Conservation (phyloP, 2,797 vertebrate species). For the Phaenicophaeus curvirostris region DNA sequence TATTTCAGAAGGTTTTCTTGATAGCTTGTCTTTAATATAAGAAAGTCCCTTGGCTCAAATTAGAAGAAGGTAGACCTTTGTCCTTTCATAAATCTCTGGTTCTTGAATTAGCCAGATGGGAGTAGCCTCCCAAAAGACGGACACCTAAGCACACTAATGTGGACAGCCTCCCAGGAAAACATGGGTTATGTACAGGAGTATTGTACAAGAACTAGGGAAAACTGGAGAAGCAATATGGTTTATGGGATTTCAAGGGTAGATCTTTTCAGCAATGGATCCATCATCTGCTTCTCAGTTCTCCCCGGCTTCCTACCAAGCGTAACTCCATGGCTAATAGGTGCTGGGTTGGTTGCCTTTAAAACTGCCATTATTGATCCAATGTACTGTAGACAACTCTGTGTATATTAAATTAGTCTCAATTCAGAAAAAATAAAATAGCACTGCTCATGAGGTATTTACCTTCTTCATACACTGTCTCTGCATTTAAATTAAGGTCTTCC, state of each 20-base stretch:
- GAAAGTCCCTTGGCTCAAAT: not conserved
- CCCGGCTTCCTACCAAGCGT: not conserved
- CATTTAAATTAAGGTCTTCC: not conserved
- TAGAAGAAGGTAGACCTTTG: not conserved
- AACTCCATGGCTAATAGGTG: not conserved
- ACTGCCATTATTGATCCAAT: not conserved
- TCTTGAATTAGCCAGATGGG: not conserved
- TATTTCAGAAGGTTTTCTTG: not conserved
- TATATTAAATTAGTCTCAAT: not conserved
- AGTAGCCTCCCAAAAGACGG: not conserved
- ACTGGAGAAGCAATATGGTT: not conserved
- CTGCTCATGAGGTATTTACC: not conserved
- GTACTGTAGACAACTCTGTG: not conserved
- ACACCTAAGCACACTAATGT: not conserved
- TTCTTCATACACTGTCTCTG: not conserved
- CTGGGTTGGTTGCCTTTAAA: not conserved
- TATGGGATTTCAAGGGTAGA: not conserved
- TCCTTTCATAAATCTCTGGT: constrained; percentile 6
- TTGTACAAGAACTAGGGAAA: not conserved
- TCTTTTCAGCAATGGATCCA: not conserved
- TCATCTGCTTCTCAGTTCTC: not conserved
- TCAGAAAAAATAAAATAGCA: not conserved
- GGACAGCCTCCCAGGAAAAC: not conserved
- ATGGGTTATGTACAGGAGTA: not conserved
- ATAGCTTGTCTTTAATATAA: not conserved